Base-by-base conservation (phyloP, 2,113 vertebrate genomes). In the Telmatochromis brachygnathus region DNA sequence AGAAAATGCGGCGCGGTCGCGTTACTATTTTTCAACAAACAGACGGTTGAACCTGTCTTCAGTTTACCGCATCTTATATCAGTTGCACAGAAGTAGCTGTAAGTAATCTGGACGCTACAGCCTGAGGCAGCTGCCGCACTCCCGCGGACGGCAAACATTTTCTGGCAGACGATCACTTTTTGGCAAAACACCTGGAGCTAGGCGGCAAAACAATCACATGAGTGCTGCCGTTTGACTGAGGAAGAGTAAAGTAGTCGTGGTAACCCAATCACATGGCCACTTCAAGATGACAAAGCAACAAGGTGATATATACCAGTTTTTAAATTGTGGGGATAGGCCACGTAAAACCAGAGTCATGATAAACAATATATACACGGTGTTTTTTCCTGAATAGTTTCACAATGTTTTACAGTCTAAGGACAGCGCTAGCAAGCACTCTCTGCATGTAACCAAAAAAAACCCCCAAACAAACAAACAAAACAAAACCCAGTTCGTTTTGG, bases 401-500 rank as follows among this genome's bases (percentile, higher is more conserved):
- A 4, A 47, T 4, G 51, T 53, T 53, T 53, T 53, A 53, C 51
- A 2, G 51, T 53, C 51, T 21, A 53, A 53, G 51, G 9, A 53
- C 19, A 53, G 51, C 5, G 1, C 19, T 4, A 21, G 51, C 9
- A 11, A 53, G 51, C 19, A 21, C 51, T 4, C 51, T 11, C 19
- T 53, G 51, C 51, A 14, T 45, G 13, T 14, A 14, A 45, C 13
- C 13, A 8, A 17, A 49, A 49, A 49, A 47, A 47, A 0, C 1
- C 5, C 39, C 12, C 13, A 45, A 45, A 45, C 5, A 15, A 15
- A 45, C 3, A 14, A 14, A 14, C 1, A 15, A 45, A 45, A 14
- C 4, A 42, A 6, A 13, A 2, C 1, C 12, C 14, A 9, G 49
- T 51, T n/a, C 1, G 2, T n/a, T 1, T 26, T 51, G 19, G 19